Evolutionary conservation across 2,888 invertebrate genomes (phyloP).

Genomic region (Vandiemenella viatica): DNA sequence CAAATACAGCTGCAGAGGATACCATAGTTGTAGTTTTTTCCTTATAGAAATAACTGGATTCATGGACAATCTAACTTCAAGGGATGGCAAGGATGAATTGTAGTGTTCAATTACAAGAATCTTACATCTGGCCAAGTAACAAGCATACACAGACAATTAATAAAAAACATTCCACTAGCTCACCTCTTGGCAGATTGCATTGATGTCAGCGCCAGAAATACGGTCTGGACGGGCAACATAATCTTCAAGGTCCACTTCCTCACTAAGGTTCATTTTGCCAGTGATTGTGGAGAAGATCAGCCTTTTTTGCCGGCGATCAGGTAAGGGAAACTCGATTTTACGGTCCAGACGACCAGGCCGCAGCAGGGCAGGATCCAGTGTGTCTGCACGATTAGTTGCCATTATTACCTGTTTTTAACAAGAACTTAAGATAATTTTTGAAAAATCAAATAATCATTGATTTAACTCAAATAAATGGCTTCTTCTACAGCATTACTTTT

Average conservation of each 20-base stretch:
- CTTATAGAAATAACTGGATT: too few species aligned
- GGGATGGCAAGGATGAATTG: too few species aligned
- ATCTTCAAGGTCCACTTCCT: conserved; percentile 97
- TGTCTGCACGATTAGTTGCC: conserved; percentile 96
- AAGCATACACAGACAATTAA: too few species aligned
- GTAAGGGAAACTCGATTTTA: conserved; percentile 97
- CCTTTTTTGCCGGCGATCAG: conserved; percentile 80
- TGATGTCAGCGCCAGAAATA: conserved; percentile 98
- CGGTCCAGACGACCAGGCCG: conserved; percentile 92
- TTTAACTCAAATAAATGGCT: too few species aligned
- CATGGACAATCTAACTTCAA: too few species aligned
- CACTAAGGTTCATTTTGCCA: conserved; percentile 89
- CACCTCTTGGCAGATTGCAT: conserved; percentile 96
- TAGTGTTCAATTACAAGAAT: too few species aligned
- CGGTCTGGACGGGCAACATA: conserved; percentile 97
- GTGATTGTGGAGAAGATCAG: conserved; percentile 97
- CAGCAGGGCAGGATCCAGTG: conserved; percentile 91
- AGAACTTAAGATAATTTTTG: neutral
- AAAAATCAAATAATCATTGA: too few species aligned
- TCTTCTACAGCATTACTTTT: too few species aligned
- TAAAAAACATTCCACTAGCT: conserved; percentile 3
- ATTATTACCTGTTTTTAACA: conserved; percentile 46
- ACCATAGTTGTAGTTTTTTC: too few species aligned
- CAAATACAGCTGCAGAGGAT: too few species aligned
- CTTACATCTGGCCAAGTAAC: too few species aligned